A percentile compares a stretch with the other conserved stretches of the same genome.
These are phyloP conservation scores for Montipora sp. DNA, from an alignment of 64 coral and sea anemone genomes.

Conservation along the genomic window DNA sequence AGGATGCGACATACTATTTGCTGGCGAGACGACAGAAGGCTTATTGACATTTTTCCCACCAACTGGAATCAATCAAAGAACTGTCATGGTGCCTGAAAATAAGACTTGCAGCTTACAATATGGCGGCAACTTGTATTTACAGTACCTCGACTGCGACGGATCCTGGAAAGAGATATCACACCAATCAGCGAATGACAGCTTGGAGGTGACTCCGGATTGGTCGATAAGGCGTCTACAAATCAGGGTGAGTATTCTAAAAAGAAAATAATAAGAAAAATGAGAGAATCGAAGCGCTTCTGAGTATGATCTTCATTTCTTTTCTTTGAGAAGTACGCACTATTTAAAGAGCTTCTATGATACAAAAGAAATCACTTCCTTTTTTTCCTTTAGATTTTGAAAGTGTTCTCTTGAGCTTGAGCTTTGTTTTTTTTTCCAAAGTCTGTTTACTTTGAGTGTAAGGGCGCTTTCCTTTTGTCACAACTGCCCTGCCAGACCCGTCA, in stretches of 20 bases:
- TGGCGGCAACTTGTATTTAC: neutral
- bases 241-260: neutral
- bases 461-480: no score
- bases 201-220: neutral
- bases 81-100: neutral
- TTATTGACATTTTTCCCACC: neutral
- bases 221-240: neutral
- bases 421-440: no score
- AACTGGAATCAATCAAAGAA: neutral
- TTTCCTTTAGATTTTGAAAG: no score
- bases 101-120: conserved; percentile 11
- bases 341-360: no score
- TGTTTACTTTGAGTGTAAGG: no score
- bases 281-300: no score
- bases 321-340: no score
- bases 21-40: neutral
- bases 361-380: no score
- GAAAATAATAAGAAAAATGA: no score
- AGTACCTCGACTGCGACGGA: conserved; percentile 10
- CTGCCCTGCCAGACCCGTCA: no score
- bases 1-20: conserved; percentile 17
- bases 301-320: no score
- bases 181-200: neutral
- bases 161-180: neutral
- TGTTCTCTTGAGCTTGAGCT: no score